Base-by-base conservation (phyloP, 2,113 vertebrate species). In the Microcebus griseorufus region DNA sequence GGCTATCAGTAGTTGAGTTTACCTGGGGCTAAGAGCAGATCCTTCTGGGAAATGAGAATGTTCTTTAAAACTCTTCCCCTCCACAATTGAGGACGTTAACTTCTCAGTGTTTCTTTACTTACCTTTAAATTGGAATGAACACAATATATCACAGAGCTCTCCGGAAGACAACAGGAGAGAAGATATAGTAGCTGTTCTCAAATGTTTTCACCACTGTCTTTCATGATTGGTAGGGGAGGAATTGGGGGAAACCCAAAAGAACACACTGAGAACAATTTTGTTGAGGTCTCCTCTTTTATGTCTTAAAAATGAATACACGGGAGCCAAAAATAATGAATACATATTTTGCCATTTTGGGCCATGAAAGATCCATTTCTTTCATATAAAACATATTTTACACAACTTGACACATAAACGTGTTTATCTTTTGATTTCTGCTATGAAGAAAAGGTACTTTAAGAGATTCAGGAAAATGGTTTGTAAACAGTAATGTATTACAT, bases 391-490 rank as follows among this genome's bases (percentile, higher is more conserved):
- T 82, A 32, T 29, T 81, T 96, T 12, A 76, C 6, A 80, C 17
- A 92, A 37, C 84, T 81, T 78, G 20, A 90, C 53, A 58, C 2
- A 53, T 69, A 88, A 79, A 3, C 5, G 3, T 45, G 18, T 39
- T 75, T 62, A 69, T 60, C 37, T 92, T 93, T 92, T 84, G 37
- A 88, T 81, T 84, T 89, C 87, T 90, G n/a, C 73, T 90, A 34
- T 64, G 39, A 94, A 76, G 48, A 93, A 76, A 27, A 95, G 55
- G 13, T 39, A 39, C 7, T 12, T 94, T 69, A 55, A 95, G 55
- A 93, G 93, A 75, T 18, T 75, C 93, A 67, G 20, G 37, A 58
- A 92, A 88, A 96, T 65, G 11, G 17, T 80, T 95, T 79, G 9
- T 81, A 90, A 92, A 42, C 6, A 89, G 55, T 45, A 87, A 73